Percentiles rank a stretch among this genome's conserved stretches.
Conservation (phyloP, 64 coral and sea anemone genomes). For the Orbicella faveolata region DNA sequence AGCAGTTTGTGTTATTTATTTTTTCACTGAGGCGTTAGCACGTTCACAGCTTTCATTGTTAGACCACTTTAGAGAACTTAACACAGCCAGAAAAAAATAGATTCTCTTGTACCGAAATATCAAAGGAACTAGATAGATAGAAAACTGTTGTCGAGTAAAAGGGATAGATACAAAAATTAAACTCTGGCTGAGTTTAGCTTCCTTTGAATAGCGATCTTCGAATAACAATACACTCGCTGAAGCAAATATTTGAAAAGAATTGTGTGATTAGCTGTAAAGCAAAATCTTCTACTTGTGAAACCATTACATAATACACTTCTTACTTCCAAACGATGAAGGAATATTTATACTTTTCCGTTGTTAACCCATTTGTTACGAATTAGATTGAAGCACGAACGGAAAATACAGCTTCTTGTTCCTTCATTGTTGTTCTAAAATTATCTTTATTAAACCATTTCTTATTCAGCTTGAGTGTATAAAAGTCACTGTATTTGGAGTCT, state of each 20-base stretch:
- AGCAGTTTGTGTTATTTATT: too few species aligned
- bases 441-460: not conserved
- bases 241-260: constrained; percentile 18
- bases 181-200: not conserved
- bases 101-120: too few species aligned
- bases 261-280: not conserved
- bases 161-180: not conserved
- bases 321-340: not conserved
- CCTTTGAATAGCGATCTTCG: not conserved
- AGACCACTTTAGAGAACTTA: too few species aligned
- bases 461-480: not conserved
- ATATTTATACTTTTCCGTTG: not conserved
- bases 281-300: constrained; percentile 10
- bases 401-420: not conserved
- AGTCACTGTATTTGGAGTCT: not conserved
- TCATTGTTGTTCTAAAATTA: constrained; percentile 10
- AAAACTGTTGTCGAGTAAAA: not conserved
- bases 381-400: not conserved
- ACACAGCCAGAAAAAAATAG: too few species aligned
- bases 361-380: not conserved
- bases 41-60: too few species aligned
- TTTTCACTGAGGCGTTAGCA: too few species aligned
- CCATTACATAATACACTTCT: not conserved
- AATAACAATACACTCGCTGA: not conserved
- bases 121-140: too few species aligned